Conservation (phyloP, 2,797 vertebrate species). For the Nasua narica region DNA sequence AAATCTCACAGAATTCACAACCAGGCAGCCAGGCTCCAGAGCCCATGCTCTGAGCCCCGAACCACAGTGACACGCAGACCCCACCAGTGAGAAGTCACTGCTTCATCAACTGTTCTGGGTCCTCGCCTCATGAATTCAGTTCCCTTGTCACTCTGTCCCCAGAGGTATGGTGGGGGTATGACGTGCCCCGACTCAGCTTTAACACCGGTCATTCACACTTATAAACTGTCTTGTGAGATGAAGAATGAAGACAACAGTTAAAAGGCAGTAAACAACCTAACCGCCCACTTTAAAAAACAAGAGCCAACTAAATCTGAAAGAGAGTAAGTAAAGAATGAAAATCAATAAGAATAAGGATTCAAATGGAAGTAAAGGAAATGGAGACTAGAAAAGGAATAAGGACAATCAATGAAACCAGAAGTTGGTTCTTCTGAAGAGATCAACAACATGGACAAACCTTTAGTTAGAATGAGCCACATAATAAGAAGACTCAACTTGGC, state of each 20-base stretch:
- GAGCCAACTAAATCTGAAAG: neutral
- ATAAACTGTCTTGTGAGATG: neutral
- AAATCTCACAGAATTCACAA: neutral
- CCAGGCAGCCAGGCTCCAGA: neutral
- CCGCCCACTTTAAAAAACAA: neutral
- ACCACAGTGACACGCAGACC: neutral
- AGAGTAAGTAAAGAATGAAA: neutral
- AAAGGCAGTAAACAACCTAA: neutral
- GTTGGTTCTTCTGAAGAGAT: neutral
- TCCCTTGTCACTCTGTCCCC: neutral
- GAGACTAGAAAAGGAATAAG: neutral
- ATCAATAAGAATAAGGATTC: neutral
- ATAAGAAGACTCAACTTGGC: neutral
- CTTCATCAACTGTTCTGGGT: neutral
- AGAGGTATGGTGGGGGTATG: neutral
- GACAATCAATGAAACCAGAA: conserved; percentile 7
- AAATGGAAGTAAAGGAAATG: neutral
- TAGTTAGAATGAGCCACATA: neutral
- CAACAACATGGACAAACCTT: neutral
- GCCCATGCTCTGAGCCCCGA: neutral
- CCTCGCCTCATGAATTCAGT: neutral
- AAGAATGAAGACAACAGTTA: neutral
- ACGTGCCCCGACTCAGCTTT: neutral
- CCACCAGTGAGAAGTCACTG: neutral
- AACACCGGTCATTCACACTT: neutral